Percentiles rank a stretch among this genome's conserved stretches.
phyloP scores from a whole-genome alignment of 1,140 invertebrate genomes.

The Anoplophora glabripennis region DNA sequence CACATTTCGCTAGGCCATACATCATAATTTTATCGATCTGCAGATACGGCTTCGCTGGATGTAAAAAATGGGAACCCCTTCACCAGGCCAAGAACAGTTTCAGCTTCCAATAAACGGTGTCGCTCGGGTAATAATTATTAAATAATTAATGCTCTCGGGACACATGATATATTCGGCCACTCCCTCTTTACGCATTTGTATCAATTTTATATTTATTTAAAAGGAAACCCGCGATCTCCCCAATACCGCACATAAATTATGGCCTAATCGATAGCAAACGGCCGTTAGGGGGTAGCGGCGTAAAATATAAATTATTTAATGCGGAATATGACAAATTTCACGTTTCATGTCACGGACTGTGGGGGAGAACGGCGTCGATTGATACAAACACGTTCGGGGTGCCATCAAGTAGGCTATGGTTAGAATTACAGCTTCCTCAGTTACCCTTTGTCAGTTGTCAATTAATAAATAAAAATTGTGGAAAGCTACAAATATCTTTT shows the following conservation, averaged over 20 bases:
- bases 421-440: too few relatives aligned
- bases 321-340: constrained; percentile 16
- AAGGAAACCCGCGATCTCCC: constrained; percentile 21
- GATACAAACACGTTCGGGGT: too few relatives aligned
- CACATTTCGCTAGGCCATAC: too few relatives aligned
- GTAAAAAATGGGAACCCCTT: constrained; percentile 10
- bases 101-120: constrained; percentile 16
- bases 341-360: constrained; percentile 5
- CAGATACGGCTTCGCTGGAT: background rate
- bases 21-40: too few relatives aligned
- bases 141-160: constrained; percentile 27
- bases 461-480: too few relatives aligned
- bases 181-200: constrained; percentile 31
- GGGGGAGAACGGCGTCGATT: too few relatives aligned
- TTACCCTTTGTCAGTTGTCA: too few relatives aligned
- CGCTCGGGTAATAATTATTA: constrained; percentile 27
- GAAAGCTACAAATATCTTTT: too few relatives aligned
- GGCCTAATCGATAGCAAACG: constrained; percentile 13
- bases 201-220: constrained; percentile 32
- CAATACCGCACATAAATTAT: constrained; percentile 16
- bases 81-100: background rate
- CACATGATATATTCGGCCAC: constrained; percentile 27
- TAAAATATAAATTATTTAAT: constrained; percentile 13
- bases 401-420: too few relatives aligned
- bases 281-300: background rate